Evolutionary conservation across 2,113 vertebrate species (phyloP).

Genomic region (Oxyruncus cristatus): DNA sequence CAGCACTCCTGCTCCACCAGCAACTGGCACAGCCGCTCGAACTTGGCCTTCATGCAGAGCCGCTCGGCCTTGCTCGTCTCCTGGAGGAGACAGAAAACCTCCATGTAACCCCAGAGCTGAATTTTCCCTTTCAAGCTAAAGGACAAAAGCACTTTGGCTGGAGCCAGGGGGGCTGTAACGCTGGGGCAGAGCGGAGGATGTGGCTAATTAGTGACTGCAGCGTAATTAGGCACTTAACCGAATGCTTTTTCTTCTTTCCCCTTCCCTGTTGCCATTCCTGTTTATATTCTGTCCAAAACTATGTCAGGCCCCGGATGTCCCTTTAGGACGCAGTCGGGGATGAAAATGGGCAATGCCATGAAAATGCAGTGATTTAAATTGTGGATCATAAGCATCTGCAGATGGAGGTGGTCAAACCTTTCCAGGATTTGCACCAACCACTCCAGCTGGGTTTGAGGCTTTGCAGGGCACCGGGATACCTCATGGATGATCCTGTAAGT

Average conservation of each 20-base stretch:
- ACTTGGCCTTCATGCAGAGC: accelerated
- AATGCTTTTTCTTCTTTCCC: neutral
- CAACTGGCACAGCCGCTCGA: neutral
- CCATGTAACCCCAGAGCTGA: accelerated
- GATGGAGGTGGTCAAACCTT: neutral
- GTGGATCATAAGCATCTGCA: neutral
- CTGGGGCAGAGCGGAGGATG: neutral
- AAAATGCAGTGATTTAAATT: neutral
- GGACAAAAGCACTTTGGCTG: neutral
- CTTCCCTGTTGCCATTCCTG: accelerated
- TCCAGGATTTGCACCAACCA: neutral
- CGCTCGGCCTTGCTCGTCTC: neutral
- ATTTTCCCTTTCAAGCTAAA: neutral
- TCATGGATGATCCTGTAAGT: accelerated
- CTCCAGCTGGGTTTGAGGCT: neutral
- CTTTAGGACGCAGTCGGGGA: neutral
- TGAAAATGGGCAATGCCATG: neutral
- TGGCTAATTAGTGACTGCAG: neutral
- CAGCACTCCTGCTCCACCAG: accelerated
- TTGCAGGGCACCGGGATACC: accelerated
- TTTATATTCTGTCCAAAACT: neutral
- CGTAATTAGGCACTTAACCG: neutral
- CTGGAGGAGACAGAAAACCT: neutral
- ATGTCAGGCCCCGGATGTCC: neutral
- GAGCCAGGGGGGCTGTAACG: neutral